Evolutionary conservation across 2,113 vertebrate genomes (phyloP), one percentile per base, ranked within the genome.

Genomic region (Rhineura floridana): DNA sequence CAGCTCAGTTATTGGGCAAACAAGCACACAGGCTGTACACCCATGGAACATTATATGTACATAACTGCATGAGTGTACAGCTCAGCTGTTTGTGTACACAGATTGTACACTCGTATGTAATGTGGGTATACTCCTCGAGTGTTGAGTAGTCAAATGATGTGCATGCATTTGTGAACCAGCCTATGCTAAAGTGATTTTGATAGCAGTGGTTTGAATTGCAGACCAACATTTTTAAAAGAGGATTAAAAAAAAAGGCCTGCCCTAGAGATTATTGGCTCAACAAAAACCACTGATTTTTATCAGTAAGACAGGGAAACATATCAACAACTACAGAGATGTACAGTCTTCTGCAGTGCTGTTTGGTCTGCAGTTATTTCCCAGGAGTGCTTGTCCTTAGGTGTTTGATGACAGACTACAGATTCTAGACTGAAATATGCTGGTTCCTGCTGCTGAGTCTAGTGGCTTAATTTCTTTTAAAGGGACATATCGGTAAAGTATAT

Each of bases 121-220:
- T 59, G 55, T 59, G 55, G 15, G 21, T 19, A 59, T 59, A 75
- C 7, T 25, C 21, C 11, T n/a, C n/a, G 36, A 70, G 5, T 17
- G 69, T 6, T 48, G n/a, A 76, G 19, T 46, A 76, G 46, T 76
- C 1, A 30, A 44, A 39, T 46, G 39, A 44, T 25, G 23, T 23
- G 3, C n/a, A 39, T 72, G 39, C 21, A 44, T 67, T 67, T n/a
- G n/a, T n/a, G n/a, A n/a, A 70, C 67, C 12, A 44, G 39, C 23
- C 89, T 94, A 89, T 77, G 83, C 75, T 62, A 95, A 95, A 83
- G 52, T 6, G 78, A 93, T 88, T 93, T 94, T 93, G 91, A 94
- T 94, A 86, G 94, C 67, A 96, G 93, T 50, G 84, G n/a, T 90
- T 94, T 94, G 93, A 86, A 94, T 91, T 93, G 55, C 92, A 76